phyloP scores from a whole-genome alignment of 1,140 invertebrate genomes.

The Scaptodrosophila lebanonensis region DNA sequence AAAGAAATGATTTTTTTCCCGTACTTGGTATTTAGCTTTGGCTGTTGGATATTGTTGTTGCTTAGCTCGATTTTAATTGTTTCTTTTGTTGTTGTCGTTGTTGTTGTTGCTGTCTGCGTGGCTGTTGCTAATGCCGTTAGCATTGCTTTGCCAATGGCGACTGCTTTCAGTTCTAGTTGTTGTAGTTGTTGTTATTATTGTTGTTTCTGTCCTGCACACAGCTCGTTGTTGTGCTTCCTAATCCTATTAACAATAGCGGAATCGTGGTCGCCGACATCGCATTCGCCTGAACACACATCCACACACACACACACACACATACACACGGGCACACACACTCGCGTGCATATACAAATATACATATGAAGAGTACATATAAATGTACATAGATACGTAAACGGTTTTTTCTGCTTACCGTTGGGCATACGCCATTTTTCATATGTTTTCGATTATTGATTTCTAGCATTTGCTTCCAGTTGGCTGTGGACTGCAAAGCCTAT shows the following conservation, averaged over 20 bases:
- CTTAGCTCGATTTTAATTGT: constrained; percentile 16
- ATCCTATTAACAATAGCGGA: constrained; percentile 68
- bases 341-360: constrained; percentile 12
- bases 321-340: constrained; percentile 12
- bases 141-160: constrained; percentile 31
- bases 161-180: constrained; percentile 1
- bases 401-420: constrained; percentile 32
- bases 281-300: constrained; percentile 20
- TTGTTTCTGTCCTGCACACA: constrained; percentile 32
- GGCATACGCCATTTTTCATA: constrained; percentile 55
- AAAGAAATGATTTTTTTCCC: constrained; percentile 41
- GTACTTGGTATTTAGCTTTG: constrained; percentile 2
- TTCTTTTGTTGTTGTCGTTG: constrained; percentile 39
- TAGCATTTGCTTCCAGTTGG: background rate
- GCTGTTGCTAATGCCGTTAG: constrained; percentile 66
- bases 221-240: constrained; percentile 58
- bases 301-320: background rate
- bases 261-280: constrained; percentile 41
- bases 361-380: constrained; percentile 1
- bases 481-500: background rate
- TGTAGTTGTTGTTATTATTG: constrained; percentile 18
- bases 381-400: too few species aligned
- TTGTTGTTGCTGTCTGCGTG: constrained; percentile 30
- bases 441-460: constrained; percentile 18
- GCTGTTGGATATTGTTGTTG: constrained; percentile 5